Percentiles rank a stretch among this genome's conserved stretches.
Conservation (phyloP, 2,888 invertebrate genomes). For the Heliconius hortense region DNA sequence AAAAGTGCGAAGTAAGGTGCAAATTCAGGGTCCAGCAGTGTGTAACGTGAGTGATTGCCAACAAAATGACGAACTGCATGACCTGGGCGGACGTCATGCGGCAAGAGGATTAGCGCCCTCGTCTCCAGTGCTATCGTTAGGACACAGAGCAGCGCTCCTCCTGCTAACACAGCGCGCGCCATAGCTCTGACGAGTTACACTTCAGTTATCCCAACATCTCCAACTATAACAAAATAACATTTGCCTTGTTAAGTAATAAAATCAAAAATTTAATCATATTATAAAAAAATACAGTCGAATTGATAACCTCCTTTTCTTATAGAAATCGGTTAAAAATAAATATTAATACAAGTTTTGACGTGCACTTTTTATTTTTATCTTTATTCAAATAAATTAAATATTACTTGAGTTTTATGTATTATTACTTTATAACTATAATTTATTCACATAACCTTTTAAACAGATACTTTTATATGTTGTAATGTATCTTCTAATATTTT, state of each 20-base stretch:
- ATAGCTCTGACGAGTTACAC: constrained; percentile 53
- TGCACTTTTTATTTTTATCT: neutral
- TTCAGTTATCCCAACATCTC: constrained; percentile 70
- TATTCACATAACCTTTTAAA: neutral
- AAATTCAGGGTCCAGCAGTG: constrained; percentile 88
- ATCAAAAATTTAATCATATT: neutral
- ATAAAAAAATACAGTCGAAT: neutral
- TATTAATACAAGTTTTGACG: too few species aligned
- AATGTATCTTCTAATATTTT: neutral
- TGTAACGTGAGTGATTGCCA: constrained; percentile 79
- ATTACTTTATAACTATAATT: neutral
- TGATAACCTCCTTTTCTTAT: neutral
- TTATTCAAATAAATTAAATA: neutral
- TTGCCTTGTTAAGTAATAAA: constrained; percentile 7
- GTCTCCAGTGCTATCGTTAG: constrained; percentile 61
- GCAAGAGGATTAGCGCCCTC: constrained; percentile 85
- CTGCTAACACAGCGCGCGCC: constrained; percentile 69
- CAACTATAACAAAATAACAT: constrained; percentile 58
- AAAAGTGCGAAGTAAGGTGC: constrained; percentile 93
- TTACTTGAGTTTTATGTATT: neutral
- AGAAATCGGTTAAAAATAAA: neutral
- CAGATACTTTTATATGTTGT: neutral
- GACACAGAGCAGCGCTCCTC: constrained; percentile 70
- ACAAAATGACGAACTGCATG: constrained; percentile 92
- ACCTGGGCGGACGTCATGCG: constrained; percentile 94